Evolutionary conservation across 2,797 vertebrate species (phyloP), one percentile per base, ranked within the genome.

Genomic region (Gadopsis bispinosus): DNA sequence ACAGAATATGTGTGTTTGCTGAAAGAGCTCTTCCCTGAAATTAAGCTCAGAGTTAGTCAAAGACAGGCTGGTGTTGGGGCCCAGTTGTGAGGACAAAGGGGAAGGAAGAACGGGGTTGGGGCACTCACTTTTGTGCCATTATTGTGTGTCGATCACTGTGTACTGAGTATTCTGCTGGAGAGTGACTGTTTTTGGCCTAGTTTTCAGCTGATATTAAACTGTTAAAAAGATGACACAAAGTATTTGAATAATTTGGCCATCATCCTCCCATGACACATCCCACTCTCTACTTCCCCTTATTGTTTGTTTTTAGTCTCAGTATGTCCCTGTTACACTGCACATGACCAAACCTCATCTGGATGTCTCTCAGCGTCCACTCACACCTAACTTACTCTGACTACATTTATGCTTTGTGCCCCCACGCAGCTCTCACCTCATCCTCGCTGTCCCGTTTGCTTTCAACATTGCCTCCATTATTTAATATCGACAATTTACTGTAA

Each of bases 231-330:
- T 82, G 53, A 84, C 68, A 61, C 69, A 65, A 83, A 89, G 45
- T 86, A 88, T 89, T 86, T 80, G 56, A 73, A 88, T 90, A 76
- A 88, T 92, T 91, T 68, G 79, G 66, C 80, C 75, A 73, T 88
- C 90, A 87, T 85, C 85, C 84, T 91, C 82, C 81, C 77, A 79
- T 80, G 68, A 81, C 83, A 83, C 68, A 81, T 83, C 85, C 90
- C 86, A 88, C 88, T 87, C 84, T 87, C 79, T 53, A 81, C 87
- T 91, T 89, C 87, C 86, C 86, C 65, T 83, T 50, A 43, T 73
- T 86, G 81, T 92, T 91, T 83, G 73, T 90, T 88, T 92, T 81
- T 78, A 47, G 79, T 83, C 75, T 88, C 81, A 77, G 39, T 67
- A 79, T 80, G 67, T 89, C 80, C 74, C 67, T 64, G 68, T 66